These are phyloP conservation scores for Pao palembangensis DNA, from an alignment of 2,113 vertebrate species.

Conservation along the genomic window DNA sequence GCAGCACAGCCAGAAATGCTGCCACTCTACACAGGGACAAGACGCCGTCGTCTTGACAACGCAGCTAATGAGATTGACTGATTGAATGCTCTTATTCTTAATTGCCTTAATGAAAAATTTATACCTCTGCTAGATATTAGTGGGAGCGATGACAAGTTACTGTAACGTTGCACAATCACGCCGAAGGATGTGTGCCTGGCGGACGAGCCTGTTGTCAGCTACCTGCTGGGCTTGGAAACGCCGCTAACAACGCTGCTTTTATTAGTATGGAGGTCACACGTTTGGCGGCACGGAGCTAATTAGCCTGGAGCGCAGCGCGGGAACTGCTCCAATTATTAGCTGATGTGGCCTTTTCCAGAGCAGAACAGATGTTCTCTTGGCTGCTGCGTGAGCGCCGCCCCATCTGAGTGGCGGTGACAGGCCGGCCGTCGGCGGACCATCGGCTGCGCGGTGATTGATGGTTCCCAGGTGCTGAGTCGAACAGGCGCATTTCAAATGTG, in stretches of 20 bases:
- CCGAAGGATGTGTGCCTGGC: constrained; percentile 17
- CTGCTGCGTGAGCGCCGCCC: constrained; percentile 34
- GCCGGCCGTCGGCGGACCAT: constrained; percentile 30
- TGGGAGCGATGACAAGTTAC: constrained; percentile 36
- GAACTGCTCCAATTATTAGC: constrained; percentile 53
- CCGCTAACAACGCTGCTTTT: constrained; percentile 24
- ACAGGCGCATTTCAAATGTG: constrained; percentile 35
- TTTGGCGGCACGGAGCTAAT: constrained; percentile 51
- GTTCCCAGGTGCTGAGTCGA: constrained; percentile 21
- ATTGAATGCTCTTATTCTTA: constrained; percentile 45
- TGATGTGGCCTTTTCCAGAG: constrained; percentile 59
- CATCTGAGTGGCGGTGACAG: constrained; percentile 50
- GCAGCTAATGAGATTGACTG: constrained; percentile 53
- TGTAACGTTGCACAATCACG: constrained; percentile 21
- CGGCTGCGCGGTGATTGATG: constrained; percentile 60
- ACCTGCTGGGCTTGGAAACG: constrained; percentile 27
- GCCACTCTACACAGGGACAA: constrained; percentile 14
- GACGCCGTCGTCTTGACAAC: constrained; percentile 34
- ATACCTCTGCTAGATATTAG: constrained; percentile 51
- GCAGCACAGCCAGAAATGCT: constrained; percentile 32
- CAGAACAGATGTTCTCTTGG: constrained; percentile 30
- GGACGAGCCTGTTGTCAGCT: constrained; percentile 13
- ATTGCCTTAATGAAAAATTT: constrained; percentile 59
- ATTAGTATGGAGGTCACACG: constrained; percentile 60
- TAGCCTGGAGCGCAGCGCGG: constrained; percentile 46